Evolutionary conservation across 2,888 invertebrate species (phyloP).

Genomic region (Drosophila yooni): DNA sequence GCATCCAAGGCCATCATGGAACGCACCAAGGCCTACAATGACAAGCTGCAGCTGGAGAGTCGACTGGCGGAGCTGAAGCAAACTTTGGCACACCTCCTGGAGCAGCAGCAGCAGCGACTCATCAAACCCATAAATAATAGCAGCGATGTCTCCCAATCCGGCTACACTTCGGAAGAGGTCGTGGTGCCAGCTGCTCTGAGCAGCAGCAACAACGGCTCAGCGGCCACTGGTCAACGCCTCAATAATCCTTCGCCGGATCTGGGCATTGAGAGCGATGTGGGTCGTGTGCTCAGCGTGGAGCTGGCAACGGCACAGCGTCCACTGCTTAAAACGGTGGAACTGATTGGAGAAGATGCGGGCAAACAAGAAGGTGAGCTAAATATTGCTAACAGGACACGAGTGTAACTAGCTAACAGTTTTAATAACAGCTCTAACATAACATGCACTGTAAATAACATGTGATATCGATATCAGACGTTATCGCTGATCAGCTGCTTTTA

Average conservation of each 20-base stretch:
- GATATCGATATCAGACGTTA: background rate
- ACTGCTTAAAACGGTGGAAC: constrained; percentile 84
- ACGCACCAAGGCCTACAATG: constrained; percentile 90
- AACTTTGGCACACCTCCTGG: constrained; percentile 63
- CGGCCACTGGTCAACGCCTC: constrained; percentile 65
- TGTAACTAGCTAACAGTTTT: background rate
- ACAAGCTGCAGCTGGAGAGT: constrained; percentile 88
- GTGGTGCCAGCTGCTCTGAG: constrained; percentile 50
- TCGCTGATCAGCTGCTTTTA: background rate
- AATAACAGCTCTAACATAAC: background rate
- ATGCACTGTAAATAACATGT: background rate
- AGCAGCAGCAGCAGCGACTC: constrained; percentile 70
- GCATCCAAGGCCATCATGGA: constrained; percentile 91
- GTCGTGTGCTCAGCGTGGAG: constrained; percentile 87
- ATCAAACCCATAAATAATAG: constrained; percentile 51
- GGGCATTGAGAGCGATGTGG: constrained; percentile 94
- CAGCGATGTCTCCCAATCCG: constrained; percentile 84
- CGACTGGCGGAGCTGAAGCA: constrained; percentile 73
- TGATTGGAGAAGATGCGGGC: constrained; percentile 50
- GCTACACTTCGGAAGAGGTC: constrained; percentile 85
- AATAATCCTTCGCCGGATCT: constrained; percentile 92
- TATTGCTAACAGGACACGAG: background rate
- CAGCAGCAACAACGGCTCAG: constrained; percentile 39
- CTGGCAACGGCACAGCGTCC: constrained; percentile 81
- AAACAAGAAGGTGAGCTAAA: constrained; percentile 43